These are phyloP conservation scores for Phenacoccus solenopsis DNA, from an alignment of 1,140 invertebrate species.

Conservation along the genomic window DNA sequence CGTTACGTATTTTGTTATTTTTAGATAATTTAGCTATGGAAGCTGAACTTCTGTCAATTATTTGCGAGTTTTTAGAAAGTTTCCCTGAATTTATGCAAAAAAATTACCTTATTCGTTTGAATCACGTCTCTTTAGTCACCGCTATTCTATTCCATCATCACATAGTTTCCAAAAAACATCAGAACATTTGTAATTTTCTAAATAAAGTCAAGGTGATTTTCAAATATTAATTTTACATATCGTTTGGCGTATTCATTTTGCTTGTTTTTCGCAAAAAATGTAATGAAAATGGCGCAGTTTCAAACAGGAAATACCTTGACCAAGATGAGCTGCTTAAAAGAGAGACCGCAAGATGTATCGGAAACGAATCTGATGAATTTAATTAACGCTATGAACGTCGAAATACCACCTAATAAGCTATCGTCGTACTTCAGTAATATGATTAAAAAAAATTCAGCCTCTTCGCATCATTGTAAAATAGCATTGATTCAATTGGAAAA, in stretches of 20 bases:
- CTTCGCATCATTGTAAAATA: conserved; percentile 28
- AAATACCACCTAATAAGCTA: not conserved
- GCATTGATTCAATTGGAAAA: conserved; percentile 58
- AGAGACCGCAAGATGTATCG: not conserved
- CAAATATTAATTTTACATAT: not conserved
- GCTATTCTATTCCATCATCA: conserved; percentile 68
- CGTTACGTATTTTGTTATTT: conserved; percentile 5
- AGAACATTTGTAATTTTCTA: conserved; percentile 48
- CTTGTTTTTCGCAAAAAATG: too few species aligned
- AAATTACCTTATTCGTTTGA: conserved; percentile 62
- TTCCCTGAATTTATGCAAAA: conserved; percentile 49
- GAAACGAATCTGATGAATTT: not conserved
- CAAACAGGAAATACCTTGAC: not conserved
- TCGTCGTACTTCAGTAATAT: conserved; percentile 24
- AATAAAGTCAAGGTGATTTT: conserved; percentile 42
- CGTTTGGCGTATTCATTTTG: too few species aligned
- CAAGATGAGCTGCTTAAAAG: not conserved
- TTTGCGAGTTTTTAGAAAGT: conserved; percentile 61
- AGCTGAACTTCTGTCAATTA: conserved; percentile 67
- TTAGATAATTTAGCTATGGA: conserved; percentile 60
- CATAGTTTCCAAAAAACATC: conserved; percentile 57
- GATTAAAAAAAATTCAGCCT: conserved; percentile 18
- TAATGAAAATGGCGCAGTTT: not conserved
- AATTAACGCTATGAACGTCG: not conserved
- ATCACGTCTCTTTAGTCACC: conserved; percentile 66